Conservation (phyloP, 2,113 vertebrate genomes). For the Ameiurus melas region DNA sequence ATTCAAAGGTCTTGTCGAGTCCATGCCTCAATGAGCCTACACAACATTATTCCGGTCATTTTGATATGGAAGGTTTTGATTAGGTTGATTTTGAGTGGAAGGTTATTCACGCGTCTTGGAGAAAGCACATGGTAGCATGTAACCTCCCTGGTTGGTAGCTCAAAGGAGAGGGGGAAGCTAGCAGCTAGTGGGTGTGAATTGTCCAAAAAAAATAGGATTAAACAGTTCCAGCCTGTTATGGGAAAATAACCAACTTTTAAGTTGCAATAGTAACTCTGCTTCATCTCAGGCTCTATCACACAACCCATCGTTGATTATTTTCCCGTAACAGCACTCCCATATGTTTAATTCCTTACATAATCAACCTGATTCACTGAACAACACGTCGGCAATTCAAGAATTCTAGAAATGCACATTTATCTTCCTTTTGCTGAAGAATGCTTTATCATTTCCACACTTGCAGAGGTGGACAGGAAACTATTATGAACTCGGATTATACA, state of each 20-base stretch:
- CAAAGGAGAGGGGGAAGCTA: neutral
- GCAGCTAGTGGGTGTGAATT: neutral
- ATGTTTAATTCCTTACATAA: neutral
- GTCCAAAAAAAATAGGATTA: neutral
- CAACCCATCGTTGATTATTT: neutral
- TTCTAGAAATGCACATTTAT: neutral
- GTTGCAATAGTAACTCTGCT: neutral
- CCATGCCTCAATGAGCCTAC: no score
- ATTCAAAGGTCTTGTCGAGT: no score
- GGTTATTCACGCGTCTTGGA: neutral
- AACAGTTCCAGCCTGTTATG: neutral
- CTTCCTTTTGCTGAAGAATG: neutral
- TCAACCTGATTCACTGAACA: neutral
- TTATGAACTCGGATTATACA: neutral
- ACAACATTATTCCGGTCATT: no score
- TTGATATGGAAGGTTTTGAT: no score
- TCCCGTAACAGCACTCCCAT: neutral
- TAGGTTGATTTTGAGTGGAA: no score
- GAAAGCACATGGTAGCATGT: neutral
- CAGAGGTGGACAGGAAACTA: neutral
- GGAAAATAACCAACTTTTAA: neutral
- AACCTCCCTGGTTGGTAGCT: neutral
- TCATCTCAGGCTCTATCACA: neutral
- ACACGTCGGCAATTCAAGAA: neutral
- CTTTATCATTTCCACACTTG: neutral